Conservation (phyloP, 1,140 invertebrate species). For the Drosophila repleta region DNA sequence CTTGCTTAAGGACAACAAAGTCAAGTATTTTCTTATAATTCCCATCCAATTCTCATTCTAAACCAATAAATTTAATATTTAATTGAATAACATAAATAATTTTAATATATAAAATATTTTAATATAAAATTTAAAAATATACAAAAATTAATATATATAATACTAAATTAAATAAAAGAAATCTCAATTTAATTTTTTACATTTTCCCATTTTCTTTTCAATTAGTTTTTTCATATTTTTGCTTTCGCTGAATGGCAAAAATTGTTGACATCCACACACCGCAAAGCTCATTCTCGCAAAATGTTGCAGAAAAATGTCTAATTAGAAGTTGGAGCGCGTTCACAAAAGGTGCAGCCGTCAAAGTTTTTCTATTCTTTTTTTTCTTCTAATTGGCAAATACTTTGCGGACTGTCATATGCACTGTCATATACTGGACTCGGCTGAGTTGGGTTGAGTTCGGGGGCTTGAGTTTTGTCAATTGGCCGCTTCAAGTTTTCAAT, state of each 20-base stretch:
- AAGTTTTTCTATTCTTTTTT: constrained; percentile 25
- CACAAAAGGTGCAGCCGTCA: constrained; percentile 45
- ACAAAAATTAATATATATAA: not conserved
- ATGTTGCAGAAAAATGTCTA: constrained; percentile 36
- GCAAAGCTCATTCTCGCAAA: constrained; percentile 12
- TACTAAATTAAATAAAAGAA: not conserved
- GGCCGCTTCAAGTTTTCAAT: constrained; percentile 27
- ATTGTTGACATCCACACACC: not conserved
- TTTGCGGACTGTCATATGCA: not conserved
- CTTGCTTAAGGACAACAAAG: too few species aligned
- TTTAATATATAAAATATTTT: too few species aligned
- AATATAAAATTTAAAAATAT: too few species aligned
- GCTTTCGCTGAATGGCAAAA: too few species aligned
- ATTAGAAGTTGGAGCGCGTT: constrained; percentile 38
- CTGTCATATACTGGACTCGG: too few species aligned
- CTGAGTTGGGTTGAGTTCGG: constrained; percentile 1
- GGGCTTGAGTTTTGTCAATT: constrained; percentile 15
- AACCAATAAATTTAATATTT: too few species aligned
- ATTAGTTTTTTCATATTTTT: not conserved
- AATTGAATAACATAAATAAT: too few species aligned
- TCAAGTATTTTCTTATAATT: too few species aligned
- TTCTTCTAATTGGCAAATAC: constrained; percentile 37
- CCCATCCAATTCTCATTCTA: too few species aligned
- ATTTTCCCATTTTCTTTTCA: not conserved
- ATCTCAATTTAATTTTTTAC: not conserved